Percentiles rank a stretch among this genome's conserved stretches.
Conservation (phyloP, 2,113 vertebrate genomes). For the Eulemur rufifrons region DNA sequence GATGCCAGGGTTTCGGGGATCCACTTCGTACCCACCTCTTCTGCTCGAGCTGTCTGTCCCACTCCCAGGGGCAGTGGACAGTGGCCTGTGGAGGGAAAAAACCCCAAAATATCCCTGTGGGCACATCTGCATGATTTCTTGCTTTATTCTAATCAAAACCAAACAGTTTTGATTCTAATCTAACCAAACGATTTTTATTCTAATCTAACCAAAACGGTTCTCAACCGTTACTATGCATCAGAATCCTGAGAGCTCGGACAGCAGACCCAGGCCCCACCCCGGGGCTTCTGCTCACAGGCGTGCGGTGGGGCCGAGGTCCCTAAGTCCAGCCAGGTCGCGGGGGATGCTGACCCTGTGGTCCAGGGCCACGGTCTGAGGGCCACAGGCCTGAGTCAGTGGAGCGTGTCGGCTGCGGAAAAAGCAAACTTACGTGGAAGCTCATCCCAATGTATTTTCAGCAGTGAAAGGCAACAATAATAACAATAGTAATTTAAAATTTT, state of each 20-base stretch:
- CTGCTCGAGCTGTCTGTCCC: fast-evolving
- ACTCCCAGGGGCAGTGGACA: neutral
- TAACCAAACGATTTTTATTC: too few relatives aligned
- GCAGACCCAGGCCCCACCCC: fast-evolving
- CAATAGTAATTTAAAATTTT: neutral
- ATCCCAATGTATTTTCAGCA: neutral
- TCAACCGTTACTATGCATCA: fast-evolving
- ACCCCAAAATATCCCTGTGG: fast-evolving
- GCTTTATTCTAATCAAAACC: neutral
- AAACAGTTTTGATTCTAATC: too few relatives aligned
- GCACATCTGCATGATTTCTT: neutral
- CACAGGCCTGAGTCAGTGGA: too few relatives aligned
- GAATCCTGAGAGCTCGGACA: fast-evolving
- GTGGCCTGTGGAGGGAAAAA: fast-evolving
- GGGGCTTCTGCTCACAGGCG: fast-evolving
- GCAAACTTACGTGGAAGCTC: fast-evolving
- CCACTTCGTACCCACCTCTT: neutral
- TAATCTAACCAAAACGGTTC: neutral
- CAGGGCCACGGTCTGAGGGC: neutral
- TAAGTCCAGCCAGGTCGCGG: neutral
- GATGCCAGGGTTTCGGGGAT: fast-evolving
- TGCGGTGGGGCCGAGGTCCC: fast-evolving
- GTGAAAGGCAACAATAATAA: neutral
- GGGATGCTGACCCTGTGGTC: fast-evolving
- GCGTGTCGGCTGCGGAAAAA: fast-evolving